These are phyloP conservation scores for Epinephelus coioides DNA, from an alignment of 2,797 vertebrate genomes.

Conservation along the genomic window DNA sequence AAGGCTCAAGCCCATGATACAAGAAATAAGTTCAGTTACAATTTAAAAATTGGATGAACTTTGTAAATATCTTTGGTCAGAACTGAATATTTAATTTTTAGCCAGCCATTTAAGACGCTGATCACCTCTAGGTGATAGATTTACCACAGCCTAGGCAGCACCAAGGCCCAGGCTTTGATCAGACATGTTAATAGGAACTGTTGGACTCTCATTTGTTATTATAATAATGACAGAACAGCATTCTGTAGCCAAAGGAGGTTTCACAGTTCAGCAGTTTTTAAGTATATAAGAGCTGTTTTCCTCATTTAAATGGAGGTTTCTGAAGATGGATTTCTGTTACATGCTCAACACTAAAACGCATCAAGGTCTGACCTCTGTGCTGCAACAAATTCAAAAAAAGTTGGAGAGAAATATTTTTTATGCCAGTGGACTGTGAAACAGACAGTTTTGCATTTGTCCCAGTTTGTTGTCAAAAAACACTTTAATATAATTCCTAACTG, in stretches of 20 bases:
- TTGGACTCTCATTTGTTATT: slow-evolving; percentile 4
- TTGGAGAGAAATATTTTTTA: neutral
- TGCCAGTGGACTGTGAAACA: neutral
- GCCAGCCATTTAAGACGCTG: neutral
- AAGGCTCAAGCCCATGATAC: neutral
- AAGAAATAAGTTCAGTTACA: neutral
- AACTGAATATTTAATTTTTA: neutral
- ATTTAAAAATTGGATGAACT: neutral
- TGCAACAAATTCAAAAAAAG: neutral
- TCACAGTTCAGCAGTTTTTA: neutral
- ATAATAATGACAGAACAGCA: neutral
- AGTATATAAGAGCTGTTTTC: neutral
- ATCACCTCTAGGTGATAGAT: neutral
- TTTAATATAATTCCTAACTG: neutral
- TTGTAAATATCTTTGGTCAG: neutral
- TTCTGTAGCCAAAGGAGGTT: slow-evolving; percentile 1
- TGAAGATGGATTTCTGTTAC: slow-evolving; percentile 10
- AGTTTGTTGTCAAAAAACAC: neutral
- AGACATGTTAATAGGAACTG: neutral
- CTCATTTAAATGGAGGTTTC: slow-evolving; percentile 1
- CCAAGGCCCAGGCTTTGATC: neutral
- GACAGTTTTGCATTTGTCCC: slow-evolving; percentile 9
- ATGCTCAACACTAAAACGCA: neutral
- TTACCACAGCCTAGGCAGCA: neutral
- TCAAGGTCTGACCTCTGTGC: neutral